phyloP scores from a whole-genome alignment of 2,888 invertebrate genomes.

The Ormyrus rosae region DNA sequence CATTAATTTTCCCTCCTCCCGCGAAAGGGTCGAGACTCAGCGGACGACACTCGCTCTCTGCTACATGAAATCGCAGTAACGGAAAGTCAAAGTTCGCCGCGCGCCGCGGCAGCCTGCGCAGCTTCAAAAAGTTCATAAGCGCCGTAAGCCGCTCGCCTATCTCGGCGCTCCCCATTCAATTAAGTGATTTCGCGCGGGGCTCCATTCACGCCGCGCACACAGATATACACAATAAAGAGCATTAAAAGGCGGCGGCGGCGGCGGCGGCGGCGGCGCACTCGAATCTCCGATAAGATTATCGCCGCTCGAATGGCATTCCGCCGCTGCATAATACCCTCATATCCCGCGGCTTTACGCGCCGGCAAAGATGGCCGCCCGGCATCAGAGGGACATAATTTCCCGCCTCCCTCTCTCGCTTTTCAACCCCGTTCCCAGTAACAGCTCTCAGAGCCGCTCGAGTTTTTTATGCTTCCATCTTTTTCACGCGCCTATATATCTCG shows the following conservation, averaged over 20 bases:
- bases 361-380: background rate
- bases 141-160: conserved; percentile 1
- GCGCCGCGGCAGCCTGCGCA: background rate
- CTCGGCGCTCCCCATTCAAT: conserved; percentile 23
- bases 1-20: no score
- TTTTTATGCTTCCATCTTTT: background rate
- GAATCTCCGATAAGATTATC: conserved; percentile 25
- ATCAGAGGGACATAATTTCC: background rate
- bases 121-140: conserved; percentile 27
- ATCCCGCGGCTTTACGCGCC: conserved; percentile 1
- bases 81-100: no score
- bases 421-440: background rate
- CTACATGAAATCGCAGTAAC: no score
- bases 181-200: conserved; percentile 10
- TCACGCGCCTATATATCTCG: background rate
- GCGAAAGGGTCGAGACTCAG: no score
- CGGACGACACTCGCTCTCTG: no score
- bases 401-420: background rate
- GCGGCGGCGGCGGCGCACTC: no score
- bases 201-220: background rate
- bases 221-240: conserved; percentile 1
- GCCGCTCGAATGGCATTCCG: conserved; percentile 8
- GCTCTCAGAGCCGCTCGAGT: background rate
- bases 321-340: background rate
- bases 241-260: conserved; percentile 24